Base-by-base conservation (phyloP, 2,888 invertebrate genomes). In the Parnassius mnemosyne region DNA sequence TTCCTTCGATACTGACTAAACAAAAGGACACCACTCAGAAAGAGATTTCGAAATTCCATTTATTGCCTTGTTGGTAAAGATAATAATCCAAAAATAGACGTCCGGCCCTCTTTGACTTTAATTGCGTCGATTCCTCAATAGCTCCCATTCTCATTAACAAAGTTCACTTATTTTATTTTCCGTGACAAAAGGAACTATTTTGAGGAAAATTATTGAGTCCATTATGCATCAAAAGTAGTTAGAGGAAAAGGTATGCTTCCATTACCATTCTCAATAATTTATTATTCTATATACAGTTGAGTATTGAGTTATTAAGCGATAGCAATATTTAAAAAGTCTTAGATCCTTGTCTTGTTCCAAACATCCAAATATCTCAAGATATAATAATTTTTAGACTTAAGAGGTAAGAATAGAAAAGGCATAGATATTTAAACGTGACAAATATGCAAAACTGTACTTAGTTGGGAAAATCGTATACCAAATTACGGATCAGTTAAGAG, bases 81-180 rank as follows among this genome's bases (percentile, higher is more conserved):
- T 73, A 70, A 75, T 73, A 70, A 64, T 69, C 76, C 77, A 74
- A 76, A 86, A 84, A 87, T 89, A 90, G 78, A 81, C 80, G 83
- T 87, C 88, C 89, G 85, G 80, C 80, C 79, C 73, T 69, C 66
- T 58, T 57, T 53, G 64, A 64, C 65, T 75, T 81, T 80, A 78
- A 83, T 83, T 77, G 73, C 67, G 73, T 68, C 71, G 79, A 84
- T 84, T 86, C 84, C 80, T 74, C 79, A 85, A 84, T 83, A 80
- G 87, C 86, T 90, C 88, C 89, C 81, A 78, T 80, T 81, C 85
- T 85, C 85, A 81, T 88, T 88, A 88, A 80, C 78, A 73, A 56
- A 56, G 55, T 52, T 53, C 47, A 52, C 44, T 68, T 65, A 65
- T 60, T 66, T 64, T 42, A 41, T 58, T 58, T 58, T 34, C 44